A percentile compares a stretch with the other conserved stretches of the same genome.
phyloP scores from a whole-genome alignment of 1,140 invertebrate genomes.

The Mamestra configurata region DNA sequence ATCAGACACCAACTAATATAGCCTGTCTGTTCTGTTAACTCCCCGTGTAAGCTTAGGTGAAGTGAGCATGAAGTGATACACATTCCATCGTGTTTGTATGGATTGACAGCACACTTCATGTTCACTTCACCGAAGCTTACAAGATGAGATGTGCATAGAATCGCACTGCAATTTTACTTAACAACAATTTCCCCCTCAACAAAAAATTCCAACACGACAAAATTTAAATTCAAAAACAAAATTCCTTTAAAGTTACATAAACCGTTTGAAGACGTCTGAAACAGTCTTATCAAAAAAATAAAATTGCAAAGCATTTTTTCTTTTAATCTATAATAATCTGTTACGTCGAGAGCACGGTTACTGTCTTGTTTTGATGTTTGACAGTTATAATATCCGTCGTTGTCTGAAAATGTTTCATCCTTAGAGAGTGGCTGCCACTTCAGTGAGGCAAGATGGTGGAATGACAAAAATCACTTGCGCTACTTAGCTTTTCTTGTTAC shows the following conservation, averaged over 20 bases:
- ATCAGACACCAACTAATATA: too few species aligned
- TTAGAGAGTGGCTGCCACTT: conserved; percentile 35
- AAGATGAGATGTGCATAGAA: too few species aligned
- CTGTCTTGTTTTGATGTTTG: conserved; percentile 41
- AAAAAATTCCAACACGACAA: neutral
- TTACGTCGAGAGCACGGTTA: conserved; percentile 30
- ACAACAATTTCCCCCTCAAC: neutral
- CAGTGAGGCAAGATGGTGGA: neutral
- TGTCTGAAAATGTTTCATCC: conserved; percentile 51
- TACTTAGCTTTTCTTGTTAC: conserved; percentile 4
- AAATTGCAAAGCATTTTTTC: neutral
- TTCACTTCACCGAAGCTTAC: too few species aligned
- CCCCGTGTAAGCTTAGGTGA: too few species aligned
- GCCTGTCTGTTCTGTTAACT: too few species aligned
- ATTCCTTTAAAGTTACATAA: neutral
- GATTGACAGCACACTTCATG: too few species aligned
- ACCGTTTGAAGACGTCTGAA: neutral
- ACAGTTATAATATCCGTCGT: conserved; percentile 57
- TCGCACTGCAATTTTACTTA: too few species aligned
- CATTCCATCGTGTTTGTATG: too few species aligned
- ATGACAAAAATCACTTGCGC: conserved; percentile 20
- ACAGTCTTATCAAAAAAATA: neutral
- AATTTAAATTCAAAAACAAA: neutral
- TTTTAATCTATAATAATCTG: conserved; percentile 20
- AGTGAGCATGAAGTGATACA: too few species aligned